Evolutionary conservation across 1,140 invertebrate genomes (phyloP).

Genomic region (Megalonaias nervosa): DNA sequence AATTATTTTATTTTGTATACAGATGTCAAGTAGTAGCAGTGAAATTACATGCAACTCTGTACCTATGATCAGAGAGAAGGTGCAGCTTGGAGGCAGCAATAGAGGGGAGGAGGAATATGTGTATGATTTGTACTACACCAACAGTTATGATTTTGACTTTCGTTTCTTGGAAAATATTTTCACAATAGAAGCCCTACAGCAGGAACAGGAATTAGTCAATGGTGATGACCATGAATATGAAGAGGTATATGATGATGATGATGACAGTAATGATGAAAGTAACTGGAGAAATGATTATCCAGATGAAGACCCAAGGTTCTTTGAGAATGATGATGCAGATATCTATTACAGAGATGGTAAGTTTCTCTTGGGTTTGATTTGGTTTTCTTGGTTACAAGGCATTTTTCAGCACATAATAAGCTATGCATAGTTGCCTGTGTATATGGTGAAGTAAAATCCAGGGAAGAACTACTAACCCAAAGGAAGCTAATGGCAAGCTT

Average conservation of each 20-base stretch:
- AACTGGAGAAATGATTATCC: conserved; percentile 71
- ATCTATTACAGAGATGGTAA: conserved; percentile 51
- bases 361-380: background rate
- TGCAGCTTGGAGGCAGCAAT: background rate
- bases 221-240: conserved; percentile 44
- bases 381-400: no score
- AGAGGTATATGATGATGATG: conserved; percentile 63
- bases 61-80: conserved; percentile 51
- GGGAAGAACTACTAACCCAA: no score
- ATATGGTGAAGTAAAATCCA: no score
- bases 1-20: no score
- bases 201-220: conserved; percentile 29
- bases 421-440: no score
- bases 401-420: no score
- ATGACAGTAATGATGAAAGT: conserved; percentile 67
- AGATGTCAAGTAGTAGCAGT: no score
- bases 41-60: conserved; percentile 61
- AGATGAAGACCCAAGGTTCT: conserved; percentile 61
- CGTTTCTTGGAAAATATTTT: conserved; percentile 54
- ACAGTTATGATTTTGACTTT: conserved; percentile 58
- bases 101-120: conserved; percentile 53
- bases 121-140: conserved; percentile 68
- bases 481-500: no score
- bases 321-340: conserved; percentile 50
- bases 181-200: conserved; percentile 50